Base-by-base conservation (phyloP, 2,113 vertebrate genomes). In the Aix galericulata region DNA sequence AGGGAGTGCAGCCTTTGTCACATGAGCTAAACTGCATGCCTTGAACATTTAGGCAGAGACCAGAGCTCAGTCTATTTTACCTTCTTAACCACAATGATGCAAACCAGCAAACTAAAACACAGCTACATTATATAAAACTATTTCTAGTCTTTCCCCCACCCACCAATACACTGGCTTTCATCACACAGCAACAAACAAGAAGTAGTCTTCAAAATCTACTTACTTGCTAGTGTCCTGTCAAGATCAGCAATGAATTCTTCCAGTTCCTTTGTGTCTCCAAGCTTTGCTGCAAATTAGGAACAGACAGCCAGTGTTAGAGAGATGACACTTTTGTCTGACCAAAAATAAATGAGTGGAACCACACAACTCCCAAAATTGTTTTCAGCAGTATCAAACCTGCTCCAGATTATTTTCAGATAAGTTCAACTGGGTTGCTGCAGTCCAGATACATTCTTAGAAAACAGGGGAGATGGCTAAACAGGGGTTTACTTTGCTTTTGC, bases 181-280 rank as follows among this genome's bases (percentile, higher is more conserved):
- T 38, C 36, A 26, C 1, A 34, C 55, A 29, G 18, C 17, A 62
- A 8, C 6, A 74, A 85, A 32, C 18, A 44, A 87, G 36, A 78
- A 29, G 23, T 40, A 88, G 34, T 18, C 22, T 75, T 34, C 25
- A 53, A 85, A 95, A 40, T 58, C 53, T 93, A 98, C 99, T 98
- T 95, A 99, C 99, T 99, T 98, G 98, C 99, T 98, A 99, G 98
- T 69, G 99, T 98, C 95, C 97, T 99, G 98, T 99, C 99, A 75
- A 99, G 99, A 97, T 99, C 98, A 34, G 99, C 99, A 94, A 99
- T 99, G 97, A 99, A 99, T 93, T 99, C 99, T 97, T 99, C 99
- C 87, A 99, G 97, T 63, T 99, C 99, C 95, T 99, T 99, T 8
- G 99, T 99, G 97, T 99, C 99, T 29, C 99, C 99, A 50, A 99